phyloP scores from a whole-genome alignment of 2,888 invertebrate genomes.

The Xanthia togata region DNA sequence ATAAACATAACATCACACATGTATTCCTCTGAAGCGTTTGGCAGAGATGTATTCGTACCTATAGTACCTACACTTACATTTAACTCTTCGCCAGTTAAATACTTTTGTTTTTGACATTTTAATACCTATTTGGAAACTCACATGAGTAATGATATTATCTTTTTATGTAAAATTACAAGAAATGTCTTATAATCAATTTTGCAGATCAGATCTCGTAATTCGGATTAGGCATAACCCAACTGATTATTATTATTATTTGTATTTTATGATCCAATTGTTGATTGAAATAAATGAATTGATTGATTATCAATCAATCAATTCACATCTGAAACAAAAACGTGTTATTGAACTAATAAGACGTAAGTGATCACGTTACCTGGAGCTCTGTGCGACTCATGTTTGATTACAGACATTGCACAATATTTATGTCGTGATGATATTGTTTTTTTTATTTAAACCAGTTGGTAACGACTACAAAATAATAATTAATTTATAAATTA shows the following conservation, averaged over 20 bases:
- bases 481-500: too few species aligned
- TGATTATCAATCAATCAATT: too few species aligned
- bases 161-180: neutral
- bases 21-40: too few species aligned
- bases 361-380: neutral
- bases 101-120: neutral
- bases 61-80: neutral
- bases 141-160: neutral
- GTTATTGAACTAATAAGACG: neutral
- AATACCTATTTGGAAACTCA: neutral
- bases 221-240: neutral
- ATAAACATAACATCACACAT: neutral
- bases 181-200: neutral
- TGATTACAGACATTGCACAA: neutral
- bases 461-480: too few species aligned
- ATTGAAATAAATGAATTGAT: too few species aligned
- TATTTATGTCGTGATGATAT: neutral
- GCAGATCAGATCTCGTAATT: neutral
- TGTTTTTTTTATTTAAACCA: neutral
- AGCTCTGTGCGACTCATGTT: too few species aligned
- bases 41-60: neutral
- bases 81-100: neutral
- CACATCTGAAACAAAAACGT: neutral
- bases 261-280: too few species aligned
- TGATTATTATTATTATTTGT: too few species aligned